Percentiles rank a stretch among this genome's conserved stretches.
Evolutionary conservation across 2,888 invertebrate species (phyloP).

Genomic region (Callyntrura sp.): DNA sequence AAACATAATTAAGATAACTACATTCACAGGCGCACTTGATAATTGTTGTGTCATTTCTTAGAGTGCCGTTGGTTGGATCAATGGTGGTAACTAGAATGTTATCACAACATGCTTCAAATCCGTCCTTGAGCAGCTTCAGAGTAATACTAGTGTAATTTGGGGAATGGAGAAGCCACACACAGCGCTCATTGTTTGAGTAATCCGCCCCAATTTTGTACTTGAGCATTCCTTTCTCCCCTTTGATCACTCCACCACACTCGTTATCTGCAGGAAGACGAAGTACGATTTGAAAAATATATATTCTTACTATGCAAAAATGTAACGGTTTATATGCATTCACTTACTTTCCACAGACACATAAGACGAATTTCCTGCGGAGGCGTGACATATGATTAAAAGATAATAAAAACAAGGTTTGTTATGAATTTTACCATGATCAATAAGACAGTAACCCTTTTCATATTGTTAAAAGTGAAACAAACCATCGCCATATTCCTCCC

Average conservation of each 20-base stretch:
- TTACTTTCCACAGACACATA: slow-evolving; percentile 51
- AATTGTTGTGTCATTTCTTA: slow-evolving; percentile 44
- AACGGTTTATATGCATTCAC: background rate
- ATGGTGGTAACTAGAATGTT: slow-evolving; percentile 65
- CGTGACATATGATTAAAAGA: background rate
- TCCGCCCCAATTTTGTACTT: slow-evolving; percentile 59
- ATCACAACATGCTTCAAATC: slow-evolving; percentile 75
- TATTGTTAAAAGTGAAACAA: background rate
- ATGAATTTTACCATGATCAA: no score
- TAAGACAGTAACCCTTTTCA: no score
- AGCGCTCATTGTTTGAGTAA: slow-evolving; percentile 66
- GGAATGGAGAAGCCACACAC: slow-evolving; percentile 68
- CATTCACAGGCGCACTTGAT: slow-evolving; percentile 47
- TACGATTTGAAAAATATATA: no score
- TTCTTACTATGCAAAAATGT: no score
- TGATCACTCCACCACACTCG: slow-evolving; percentile 69
- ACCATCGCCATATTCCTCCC: slow-evolving; percentile 42
- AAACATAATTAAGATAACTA: background rate
- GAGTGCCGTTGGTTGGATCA: slow-evolving; percentile 52
- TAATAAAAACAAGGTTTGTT: no score
- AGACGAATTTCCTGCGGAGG: slow-evolving; percentile 28
- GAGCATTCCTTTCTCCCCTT: slow-evolving; percentile 46
- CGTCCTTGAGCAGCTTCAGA: slow-evolving; percentile 67
- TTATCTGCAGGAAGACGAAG: slow-evolving; percentile 40
- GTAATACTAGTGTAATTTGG: slow-evolving; percentile 59